Percentiles rank a stretch among this genome's conserved stretches.
Conservation (phyloP, 2,797 vertebrate species). For the Zalophus californianus region DNA sequence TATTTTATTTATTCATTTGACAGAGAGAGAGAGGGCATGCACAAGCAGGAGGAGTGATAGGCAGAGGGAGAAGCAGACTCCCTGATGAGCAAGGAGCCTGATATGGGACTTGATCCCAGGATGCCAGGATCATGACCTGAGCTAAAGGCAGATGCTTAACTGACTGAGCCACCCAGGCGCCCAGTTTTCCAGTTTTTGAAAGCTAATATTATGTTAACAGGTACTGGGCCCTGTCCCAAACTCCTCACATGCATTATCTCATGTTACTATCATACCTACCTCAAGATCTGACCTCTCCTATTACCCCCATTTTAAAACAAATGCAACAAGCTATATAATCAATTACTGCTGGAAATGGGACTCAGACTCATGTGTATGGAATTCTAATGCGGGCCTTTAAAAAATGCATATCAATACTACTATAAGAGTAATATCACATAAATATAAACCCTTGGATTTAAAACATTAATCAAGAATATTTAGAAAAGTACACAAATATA, state of each 20-base stretch:
- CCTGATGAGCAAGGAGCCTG: no score
- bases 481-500: not conserved
- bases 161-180: no score
- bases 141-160: no score
- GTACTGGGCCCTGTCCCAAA: not conserved
- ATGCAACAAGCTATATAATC: not conserved
- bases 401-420: not conserved
- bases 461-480: not conserved
- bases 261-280: not conserved
- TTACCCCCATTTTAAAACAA: not conserved
- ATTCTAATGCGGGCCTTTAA: not conserved
- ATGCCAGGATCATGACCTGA: no score
- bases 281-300: not conserved
- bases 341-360: not conserved
- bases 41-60: no score
- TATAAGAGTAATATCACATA: not conserved
- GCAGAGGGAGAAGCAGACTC: no score
- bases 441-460: not conserved
- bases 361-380: not conserved
- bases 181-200: not conserved
- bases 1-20: no score
- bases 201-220: not conserved
- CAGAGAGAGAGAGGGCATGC: no score
- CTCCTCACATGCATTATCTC: not conserved
- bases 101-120: no score